Conservation (phyloP, 2,888 invertebrate species). For the Scaptomyza flava region DNA sequence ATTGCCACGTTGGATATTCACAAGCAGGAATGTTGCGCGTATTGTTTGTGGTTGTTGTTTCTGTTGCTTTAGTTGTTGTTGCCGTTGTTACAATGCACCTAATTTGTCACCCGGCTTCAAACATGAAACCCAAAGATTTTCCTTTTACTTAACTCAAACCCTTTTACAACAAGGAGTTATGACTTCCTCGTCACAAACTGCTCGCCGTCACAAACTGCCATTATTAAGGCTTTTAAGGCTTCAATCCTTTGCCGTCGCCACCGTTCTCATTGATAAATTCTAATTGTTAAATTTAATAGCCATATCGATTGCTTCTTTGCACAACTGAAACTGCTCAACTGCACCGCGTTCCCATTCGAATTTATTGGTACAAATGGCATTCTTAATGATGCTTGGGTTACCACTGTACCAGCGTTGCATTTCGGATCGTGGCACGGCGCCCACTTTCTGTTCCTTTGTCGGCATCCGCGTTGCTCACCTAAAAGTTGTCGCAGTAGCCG, state of each 20-base stretch:
- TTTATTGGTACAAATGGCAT: conserved; percentile 83
- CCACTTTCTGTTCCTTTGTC: conserved; percentile 72
- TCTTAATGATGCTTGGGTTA: conserved; percentile 79
- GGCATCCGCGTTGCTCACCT: conserved; percentile 52
- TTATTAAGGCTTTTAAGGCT: conserved; percentile 61
- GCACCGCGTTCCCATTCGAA: conserved; percentile 67
- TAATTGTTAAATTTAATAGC: conserved; percentile 83
- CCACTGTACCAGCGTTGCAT: conserved; percentile 22
- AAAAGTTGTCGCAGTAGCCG: conserved; percentile 63
- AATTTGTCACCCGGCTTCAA: conserved; percentile 72
- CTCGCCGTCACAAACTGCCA: conserved; percentile 42
- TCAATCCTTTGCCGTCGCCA: conserved; percentile 22
- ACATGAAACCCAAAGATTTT: conserved; percentile 36
- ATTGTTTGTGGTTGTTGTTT: conserved; percentile 23
- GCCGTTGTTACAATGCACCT: conserved; percentile 50
- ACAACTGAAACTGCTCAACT: conserved; percentile 36
- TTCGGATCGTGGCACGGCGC: conserved; percentile 55
- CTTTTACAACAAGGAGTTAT: conserved; percentile 50
- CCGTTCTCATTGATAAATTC: conserved; percentile 80
- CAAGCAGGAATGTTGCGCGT: conserved; percentile 46
- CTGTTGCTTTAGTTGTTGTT: conserved; percentile 17
- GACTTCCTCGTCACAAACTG: conserved; percentile 72
- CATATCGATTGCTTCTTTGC: conserved; percentile 77
- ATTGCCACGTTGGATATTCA: conserved; percentile 76
- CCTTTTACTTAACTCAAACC: conserved; percentile 13